These are phyloP conservation scores for Hanleya hanleyi DNA, from an alignment of 2,888 invertebrate genomes.

Conservation along the genomic window DNA sequence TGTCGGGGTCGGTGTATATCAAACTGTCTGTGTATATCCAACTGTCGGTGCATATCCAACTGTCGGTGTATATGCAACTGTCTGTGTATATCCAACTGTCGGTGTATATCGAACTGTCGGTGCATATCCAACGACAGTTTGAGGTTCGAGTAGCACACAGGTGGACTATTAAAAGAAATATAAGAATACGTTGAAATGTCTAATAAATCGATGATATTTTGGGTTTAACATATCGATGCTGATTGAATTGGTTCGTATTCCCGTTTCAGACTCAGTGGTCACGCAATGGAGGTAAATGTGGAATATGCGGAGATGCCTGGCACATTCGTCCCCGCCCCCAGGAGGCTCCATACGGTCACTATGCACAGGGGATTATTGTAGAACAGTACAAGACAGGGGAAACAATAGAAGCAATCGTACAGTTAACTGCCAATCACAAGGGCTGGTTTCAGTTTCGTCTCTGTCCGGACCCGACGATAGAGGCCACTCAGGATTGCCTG, in stretches of 20 bases:
- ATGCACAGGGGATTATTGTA: constrained; percentile 35
- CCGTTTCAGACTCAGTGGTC: constrained; percentile 24
- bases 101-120: no score
- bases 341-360: constrained; percentile 38
- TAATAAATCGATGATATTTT: background rate
- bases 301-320: constrained; percentile 46
- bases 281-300: constrained; percentile 36
- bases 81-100: no score
- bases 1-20: no score
- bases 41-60: no score
- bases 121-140: no score
- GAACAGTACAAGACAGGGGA: constrained; percentile 31
- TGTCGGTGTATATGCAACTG: no score
- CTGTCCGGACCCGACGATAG: constrained; percentile 29
- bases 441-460: constrained; percentile 46
- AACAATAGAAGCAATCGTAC: constrained; percentile 31
- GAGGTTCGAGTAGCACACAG: no score
- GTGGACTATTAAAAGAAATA: no score
- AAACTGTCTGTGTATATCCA: no score
- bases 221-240: background rate
- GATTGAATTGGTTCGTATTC: background rate
- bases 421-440: constrained; percentile 44
- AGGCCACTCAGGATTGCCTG: constrained; percentile 35
- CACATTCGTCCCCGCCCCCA: constrained; percentile 35
- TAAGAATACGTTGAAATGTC: background rate